Conservation (phyloP, 2,888 invertebrate genomes). For the Aethes cnicana region DNA sequence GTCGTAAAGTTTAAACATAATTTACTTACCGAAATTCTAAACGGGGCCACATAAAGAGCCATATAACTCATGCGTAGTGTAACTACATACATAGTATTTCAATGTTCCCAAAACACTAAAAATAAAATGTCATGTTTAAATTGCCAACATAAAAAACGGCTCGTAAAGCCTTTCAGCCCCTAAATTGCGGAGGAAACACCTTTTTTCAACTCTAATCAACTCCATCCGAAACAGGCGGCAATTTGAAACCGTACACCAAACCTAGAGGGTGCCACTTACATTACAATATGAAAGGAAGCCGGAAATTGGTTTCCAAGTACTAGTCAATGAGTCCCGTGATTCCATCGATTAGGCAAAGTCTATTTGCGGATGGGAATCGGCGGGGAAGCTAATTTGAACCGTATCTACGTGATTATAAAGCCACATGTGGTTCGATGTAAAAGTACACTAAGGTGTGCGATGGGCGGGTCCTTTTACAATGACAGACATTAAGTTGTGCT, state of each 20-base stretch:
- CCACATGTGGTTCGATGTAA: background rate
- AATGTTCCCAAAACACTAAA: no score
- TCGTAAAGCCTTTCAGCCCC: no score
- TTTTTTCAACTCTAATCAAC: conserved; percentile 32
- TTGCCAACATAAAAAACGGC: no score
- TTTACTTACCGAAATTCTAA: no score
- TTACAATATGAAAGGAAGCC: conserved; percentile 76
- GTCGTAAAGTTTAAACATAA: no score
- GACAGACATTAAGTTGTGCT: conserved; percentile 52
- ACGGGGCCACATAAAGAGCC: no score
- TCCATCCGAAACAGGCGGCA: conserved; percentile 17
- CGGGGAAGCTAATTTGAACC: conserved; percentile 41
- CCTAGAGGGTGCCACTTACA: conserved; percentile 65
- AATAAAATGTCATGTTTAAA: no score
- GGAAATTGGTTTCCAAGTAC: conserved; percentile 79
- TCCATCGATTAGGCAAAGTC: conserved; percentile 57
- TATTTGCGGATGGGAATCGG: conserved; percentile 41
- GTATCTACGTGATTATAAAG: conserved; percentile 28
- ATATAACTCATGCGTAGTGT: no score
- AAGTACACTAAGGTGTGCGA: conserved; percentile 38
- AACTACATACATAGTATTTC: no score
- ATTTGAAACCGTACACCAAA: conserved; percentile 32
- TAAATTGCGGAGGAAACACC: background rate
- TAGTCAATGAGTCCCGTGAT: conserved; percentile 68
- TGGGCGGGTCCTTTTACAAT: conserved; percentile 46